These are phyloP conservation scores for Amphipoea oculea DNA, from an alignment of 2,888 invertebrate genomes.

Conservation along the genomic window DNA sequence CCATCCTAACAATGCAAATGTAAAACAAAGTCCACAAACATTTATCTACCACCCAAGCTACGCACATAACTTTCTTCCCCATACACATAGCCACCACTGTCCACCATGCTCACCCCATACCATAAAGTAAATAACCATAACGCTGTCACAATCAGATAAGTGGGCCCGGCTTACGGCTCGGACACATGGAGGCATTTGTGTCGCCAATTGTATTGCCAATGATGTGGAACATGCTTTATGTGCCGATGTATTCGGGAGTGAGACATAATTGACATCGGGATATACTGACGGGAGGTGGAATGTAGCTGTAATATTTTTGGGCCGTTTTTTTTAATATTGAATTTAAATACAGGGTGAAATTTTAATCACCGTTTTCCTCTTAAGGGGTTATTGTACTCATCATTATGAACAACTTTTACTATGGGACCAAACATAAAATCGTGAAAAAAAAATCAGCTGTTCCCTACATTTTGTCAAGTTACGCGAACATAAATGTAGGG, in stretches of 20 bases:
- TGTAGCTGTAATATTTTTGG: constrained; percentile 5
- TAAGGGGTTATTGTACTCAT: no score
- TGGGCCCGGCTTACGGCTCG: constrained; percentile 65
- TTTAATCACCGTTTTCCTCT: no score
- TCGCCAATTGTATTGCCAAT: constrained; percentile 60
- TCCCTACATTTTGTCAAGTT: no score
- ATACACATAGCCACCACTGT: constrained; percentile 47
- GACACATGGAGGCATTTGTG: constrained; percentile 55
- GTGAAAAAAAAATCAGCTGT: no score
- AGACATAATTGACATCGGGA: constrained; percentile 53
- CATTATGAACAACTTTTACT: no score
- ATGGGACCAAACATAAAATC: no score
- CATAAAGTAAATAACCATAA: constrained; percentile 83
- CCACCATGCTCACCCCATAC: constrained; percentile 62
- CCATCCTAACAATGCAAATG: constrained; percentile 2
- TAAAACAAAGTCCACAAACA: constrained; percentile 20
- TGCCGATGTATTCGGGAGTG: constrained; percentile 40
- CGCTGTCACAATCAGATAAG: constrained; percentile 83
- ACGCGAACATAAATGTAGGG: no score
- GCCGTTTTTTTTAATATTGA: background rate
- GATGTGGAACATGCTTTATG: constrained; percentile 61
- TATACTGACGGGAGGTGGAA: constrained; percentile 4
- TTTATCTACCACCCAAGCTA: constrained; percentile 7
- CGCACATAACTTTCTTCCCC: constrained; percentile 19
- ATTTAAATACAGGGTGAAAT: background rate